Evolutionary conservation across 2,797 vertebrate genomes (phyloP).

Genomic region (Miichthys miiuy): DNA sequence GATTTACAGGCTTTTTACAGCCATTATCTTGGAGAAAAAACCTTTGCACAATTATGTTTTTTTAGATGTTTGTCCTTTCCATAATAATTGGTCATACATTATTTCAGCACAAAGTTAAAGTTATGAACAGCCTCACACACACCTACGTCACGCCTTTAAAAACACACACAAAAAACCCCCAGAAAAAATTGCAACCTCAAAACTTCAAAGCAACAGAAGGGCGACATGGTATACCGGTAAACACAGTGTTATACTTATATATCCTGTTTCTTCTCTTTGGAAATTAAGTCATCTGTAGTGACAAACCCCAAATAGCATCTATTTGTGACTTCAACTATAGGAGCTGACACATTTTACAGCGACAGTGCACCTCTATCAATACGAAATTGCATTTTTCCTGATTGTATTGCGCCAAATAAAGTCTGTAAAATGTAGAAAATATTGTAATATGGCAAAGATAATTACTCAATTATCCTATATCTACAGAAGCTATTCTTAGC

Average conservation of each 20-base stretch:
- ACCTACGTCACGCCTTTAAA: background rate
- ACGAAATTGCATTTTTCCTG: background rate
- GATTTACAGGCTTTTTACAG: no score
- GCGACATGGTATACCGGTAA: background rate
- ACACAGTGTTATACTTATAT: background rate
- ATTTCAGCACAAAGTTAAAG: background rate
- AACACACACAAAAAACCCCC: no score
- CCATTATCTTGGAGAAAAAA: no score
- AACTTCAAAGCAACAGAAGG: background rate
- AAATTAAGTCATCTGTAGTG: background rate
- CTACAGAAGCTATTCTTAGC: constrained; percentile 29
- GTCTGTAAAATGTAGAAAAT: constrained; percentile 16
- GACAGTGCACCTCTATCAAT: background rate
- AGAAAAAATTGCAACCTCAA: background rate
- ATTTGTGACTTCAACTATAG: background rate
- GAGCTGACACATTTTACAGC: background rate
- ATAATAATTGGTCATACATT: no score
- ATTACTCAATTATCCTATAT: constrained; percentile 35
- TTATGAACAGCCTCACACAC: background rate
- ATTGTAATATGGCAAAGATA: constrained; percentile 26
- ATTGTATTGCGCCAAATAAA: background rate
- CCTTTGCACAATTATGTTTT: no score
- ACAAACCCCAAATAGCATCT: background rate
- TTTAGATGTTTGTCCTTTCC: no score
- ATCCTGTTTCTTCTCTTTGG: constrained; percentile 8